Evolutionary conservation across 1,140 invertebrate genomes (phyloP), one percentile per base, ranked within the genome.

Genomic region (Galleria mellonella): DNA sequence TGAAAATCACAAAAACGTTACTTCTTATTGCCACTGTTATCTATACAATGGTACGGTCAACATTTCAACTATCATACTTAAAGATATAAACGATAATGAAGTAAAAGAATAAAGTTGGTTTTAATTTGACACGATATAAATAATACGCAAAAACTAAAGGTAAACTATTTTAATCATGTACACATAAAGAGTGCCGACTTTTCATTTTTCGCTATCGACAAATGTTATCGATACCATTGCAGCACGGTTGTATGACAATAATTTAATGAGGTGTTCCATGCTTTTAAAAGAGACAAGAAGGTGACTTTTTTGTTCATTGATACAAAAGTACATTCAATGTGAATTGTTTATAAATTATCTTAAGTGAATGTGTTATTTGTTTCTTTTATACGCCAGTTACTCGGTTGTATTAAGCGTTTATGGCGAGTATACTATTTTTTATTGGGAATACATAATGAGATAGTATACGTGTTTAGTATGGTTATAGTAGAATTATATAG

Each of bases 241-340:
- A 37, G 17, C 15, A 37, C 35, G 56, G 60, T 67, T 61, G 60
- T 58, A 63, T 47, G 53, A 63, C 55, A 63, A 60, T 59, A 55
- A 51, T 58, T 66, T 73, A 73, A 73, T 65, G 60, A 71, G 60
- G 51, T 66, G 55, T 64, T 63, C 47, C 48, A 32, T 57, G 61
- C 52, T 61, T 61, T 60, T 64, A 64, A 61, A 64, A 51, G 30
- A 55, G 48, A 55, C 55, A 55, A 36, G 13, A 29, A 32, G 39
- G 35, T 23, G 39, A 37, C 40, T 62, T 49, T 51, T 45, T 37
- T 39, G 43, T 54, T 54, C 58, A 55, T 55, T 50, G 45, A 52
- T 52, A 52, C 36, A 45, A 40, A 27, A 41, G 60, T 60, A 36
- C 47, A 17, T 47, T 46, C 37, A 51, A 35, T 14, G 50, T 47